Percentiles rank a stretch among this genome's conserved stretches.
These are phyloP conservation scores for Anolis apletophallus DNA, from an alignment of 2,797 vertebrate genomes.

Conservation along the genomic window DNA sequence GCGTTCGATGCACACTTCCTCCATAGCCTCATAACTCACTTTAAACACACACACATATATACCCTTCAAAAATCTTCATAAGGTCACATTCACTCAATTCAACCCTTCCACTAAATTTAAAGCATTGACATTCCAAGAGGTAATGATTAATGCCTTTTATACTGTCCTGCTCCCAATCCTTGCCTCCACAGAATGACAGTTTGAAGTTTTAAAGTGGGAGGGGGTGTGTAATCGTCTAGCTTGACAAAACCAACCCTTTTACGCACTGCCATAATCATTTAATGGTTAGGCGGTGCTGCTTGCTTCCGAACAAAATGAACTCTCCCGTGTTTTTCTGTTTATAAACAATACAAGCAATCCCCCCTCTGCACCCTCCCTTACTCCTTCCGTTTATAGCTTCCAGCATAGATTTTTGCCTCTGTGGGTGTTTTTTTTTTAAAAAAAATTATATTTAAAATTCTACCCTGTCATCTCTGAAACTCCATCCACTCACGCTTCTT, in stretches of 20 bases:
- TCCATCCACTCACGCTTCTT: constrained; percentile 62
- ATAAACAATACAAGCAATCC: constrained; percentile 57
- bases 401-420: constrained; percentile 41
- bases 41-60: neutral
- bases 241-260: constrained; percentile 42
- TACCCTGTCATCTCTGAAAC: constrained; percentile 66
- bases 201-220: constrained; percentile 41
- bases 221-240: constrained; percentile 38
- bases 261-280: constrained; percentile 44
- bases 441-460: constrained; percentile 68
- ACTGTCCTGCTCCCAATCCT: constrained; percentile 38
- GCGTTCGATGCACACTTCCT: too few species aligned
- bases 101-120: constrained; percentile 35
- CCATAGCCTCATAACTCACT: too few species aligned
- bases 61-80: constrained; percentile 37
- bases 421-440: constrained; percentile 53
- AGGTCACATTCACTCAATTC: constrained; percentile 36
- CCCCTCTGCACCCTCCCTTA: neutral
- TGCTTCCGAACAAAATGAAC: constrained; percentile 10
- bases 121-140: constrained; percentile 39
- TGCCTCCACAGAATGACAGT: constrained; percentile 47
- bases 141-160: constrained; percentile 35
- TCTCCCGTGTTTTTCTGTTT: constrained; percentile 42
- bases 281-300: constrained; percentile 30
- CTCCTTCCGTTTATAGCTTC: constrained; percentile 31